Percentiles rank a stretch among this genome's conserved stretches.
Conservation (phyloP, 2,797 vertebrate genomes). For the Urosaurus nigricauda region DNA sequence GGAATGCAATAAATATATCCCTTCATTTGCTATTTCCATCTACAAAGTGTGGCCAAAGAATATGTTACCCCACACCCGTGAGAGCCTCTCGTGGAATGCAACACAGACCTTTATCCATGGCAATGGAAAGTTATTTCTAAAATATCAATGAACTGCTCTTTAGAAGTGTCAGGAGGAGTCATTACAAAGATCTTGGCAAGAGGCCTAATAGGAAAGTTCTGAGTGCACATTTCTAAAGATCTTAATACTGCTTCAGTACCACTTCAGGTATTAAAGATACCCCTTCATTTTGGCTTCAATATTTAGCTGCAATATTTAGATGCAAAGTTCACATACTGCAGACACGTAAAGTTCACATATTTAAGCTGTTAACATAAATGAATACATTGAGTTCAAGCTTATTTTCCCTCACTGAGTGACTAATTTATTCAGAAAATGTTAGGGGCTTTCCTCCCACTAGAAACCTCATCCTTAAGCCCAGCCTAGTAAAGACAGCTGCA, state of each 20-base stretch:
- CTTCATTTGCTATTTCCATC: background rate
- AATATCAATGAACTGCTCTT: background rate
- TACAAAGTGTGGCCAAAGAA: background rate
- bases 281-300: background rate
- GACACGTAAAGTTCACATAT: background rate
- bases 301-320: background rate
- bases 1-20: background rate
- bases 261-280: background rate
- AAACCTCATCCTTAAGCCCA: conserved; percentile 63
- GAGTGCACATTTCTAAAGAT: too few species aligned
- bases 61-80: background rate
- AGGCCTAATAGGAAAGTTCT: background rate
- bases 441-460: conserved; percentile 52
- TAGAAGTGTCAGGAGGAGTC: background rate
- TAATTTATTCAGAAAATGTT: conserved; percentile 25
- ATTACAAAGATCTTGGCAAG: too few species aligned
- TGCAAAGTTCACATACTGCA: background rate
- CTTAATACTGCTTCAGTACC: background rate
- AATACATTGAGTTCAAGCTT: conserved; percentile 31
- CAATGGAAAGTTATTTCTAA: background rate
- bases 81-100: background rate
- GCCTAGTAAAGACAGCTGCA: conserved; percentile 63
- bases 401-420: conserved; percentile 13
- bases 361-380: conserved; percentile 14
- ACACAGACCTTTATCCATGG: background rate